Base-by-base conservation (phyloP, 2,888 invertebrate genomes). In the Antitype chi region DNA sequence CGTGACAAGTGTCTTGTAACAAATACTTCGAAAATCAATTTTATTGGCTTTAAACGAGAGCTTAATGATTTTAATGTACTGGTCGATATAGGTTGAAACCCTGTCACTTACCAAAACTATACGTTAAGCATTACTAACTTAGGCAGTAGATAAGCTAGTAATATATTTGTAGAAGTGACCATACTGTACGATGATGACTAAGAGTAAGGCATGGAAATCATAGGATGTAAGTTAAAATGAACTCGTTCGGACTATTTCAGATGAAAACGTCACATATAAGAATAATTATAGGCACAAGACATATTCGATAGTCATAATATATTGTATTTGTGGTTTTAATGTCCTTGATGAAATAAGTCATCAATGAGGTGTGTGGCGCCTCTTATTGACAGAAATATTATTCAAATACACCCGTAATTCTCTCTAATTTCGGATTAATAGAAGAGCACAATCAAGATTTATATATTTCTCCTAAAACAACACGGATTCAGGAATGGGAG, bases 41-140 rank as follows among this genome's bases (percentile, higher is more conserved):
- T 71, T 72, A 78, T 83, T 85, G 57, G 47, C 55, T 83, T 74
- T 78, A 68, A 86, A 83, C 70, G 63, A 86, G 84, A 63, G 84
- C 53, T 67, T 86, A 79, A 86, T 78, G 68, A 84, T 71, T 74
- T 66, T 32, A 72, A 72, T 67, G 55, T 32, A 15, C 13, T 11
- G 68, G 78, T 59, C 57, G 25, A 55, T 74, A 17, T 86, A 78
- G 74, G 43, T 82, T 70, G 79, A 71, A 74, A 70, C n/a, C 13
- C 23, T 20, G 59, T n/a, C 70, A 71, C 49, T 76, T 76, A 70
- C 25, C 8, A 47, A 15, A 25, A 47, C 17, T 15, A 43, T 68
- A 60, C 49, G 20, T 64, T 53, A 20, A 23, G 60, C n/a, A 70
- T 82, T 60, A 76, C 47, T 25, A 70, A 59, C 67, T 68, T 82